These are phyloP conservation scores for Drosophila helvetica DNA, from an alignment of 2,888 invertebrate species.

Conservation along the genomic window DNA sequence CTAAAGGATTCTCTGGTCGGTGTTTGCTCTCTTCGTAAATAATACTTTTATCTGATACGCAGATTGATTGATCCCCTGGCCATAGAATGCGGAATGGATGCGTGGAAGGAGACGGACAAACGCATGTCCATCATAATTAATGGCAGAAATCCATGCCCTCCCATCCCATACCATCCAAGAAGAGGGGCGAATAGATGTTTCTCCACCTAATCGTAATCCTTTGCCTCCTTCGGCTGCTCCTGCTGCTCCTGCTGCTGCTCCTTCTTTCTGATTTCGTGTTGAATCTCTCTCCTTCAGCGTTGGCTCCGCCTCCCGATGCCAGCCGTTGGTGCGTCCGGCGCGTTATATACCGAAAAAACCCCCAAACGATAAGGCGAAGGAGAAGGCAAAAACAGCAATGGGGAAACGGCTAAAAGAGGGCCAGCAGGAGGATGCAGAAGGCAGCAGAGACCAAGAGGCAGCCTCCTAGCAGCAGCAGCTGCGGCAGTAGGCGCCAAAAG, in stretches of 20 bases:
- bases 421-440: conserved; percentile 16
- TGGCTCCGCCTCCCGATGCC: conserved; percentile 73
- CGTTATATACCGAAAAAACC: conserved; percentile 71
- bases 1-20: not conserved
- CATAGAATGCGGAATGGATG: not conserved
- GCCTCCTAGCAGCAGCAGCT: not conserved
- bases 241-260: not conserved
- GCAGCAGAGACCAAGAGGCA: conserved; percentile 5
- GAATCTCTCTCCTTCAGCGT: conserved; percentile 28
- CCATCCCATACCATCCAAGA: too few relatives aligned
- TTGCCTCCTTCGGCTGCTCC: not conserved
- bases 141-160: conserved; percentile 54
- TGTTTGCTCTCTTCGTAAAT: conserved; percentile 37
- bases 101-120: conserved; percentile 16
- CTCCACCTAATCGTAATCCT: conserved; percentile 8
- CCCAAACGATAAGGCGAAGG: conserved; percentile 62
- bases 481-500: conserved; percentile 42
- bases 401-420: conserved; percentile 11
- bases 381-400: conserved; percentile 13
- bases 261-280: conserved; percentile 6
- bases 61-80: conserved; percentile 65
- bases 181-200: not conserved
- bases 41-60: conserved; percentile 65
- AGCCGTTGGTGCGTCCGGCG: conserved; percentile 65
- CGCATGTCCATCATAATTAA: conserved; percentile 71